phyloP scores from a whole-genome alignment of 1,140 invertebrate genomes.

The Chironomus striatipennis region DNA sequence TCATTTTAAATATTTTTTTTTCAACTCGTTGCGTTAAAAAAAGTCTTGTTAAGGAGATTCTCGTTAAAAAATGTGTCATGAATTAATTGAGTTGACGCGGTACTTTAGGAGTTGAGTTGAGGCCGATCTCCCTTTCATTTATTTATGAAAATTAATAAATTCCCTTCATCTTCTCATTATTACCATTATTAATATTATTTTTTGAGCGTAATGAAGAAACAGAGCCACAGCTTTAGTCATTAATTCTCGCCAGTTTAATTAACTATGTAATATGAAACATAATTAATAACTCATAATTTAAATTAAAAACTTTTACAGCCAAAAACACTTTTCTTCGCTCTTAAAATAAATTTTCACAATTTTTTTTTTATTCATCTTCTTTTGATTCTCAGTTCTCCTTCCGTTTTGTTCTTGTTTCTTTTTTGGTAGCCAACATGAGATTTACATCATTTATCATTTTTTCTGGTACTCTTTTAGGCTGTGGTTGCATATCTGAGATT shows the following conservation, averaged over 20 bases:
- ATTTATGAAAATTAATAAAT: neutral
- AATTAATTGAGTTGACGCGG: neutral
- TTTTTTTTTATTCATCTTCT: neutral
- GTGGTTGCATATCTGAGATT: too few species aligned
- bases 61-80: neutral
- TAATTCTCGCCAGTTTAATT: slow-evolving; percentile 4
- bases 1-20: too few species aligned
- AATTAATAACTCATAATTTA: slow-evolving; percentile 18
- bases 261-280: slow-evolving; percentile 17
- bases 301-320: neutral
- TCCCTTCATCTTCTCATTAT: neutral
- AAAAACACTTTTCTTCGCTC: neutral
- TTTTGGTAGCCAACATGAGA: neutral
- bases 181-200: too few species aligned
- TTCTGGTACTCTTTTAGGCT: neutral
- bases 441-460: neutral
- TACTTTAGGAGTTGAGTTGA: too few species aligned
- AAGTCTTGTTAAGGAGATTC: neutral
- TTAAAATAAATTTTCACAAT: neutral
- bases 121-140: neutral
- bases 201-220: too few species aligned
- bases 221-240: neutral
- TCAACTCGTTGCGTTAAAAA: too few species aligned
- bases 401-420: neutral
- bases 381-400: neutral